phyloP scores from a whole-genome alignment of 2,888 invertebrate species.

The Hyposoter dolosus region DNA sequence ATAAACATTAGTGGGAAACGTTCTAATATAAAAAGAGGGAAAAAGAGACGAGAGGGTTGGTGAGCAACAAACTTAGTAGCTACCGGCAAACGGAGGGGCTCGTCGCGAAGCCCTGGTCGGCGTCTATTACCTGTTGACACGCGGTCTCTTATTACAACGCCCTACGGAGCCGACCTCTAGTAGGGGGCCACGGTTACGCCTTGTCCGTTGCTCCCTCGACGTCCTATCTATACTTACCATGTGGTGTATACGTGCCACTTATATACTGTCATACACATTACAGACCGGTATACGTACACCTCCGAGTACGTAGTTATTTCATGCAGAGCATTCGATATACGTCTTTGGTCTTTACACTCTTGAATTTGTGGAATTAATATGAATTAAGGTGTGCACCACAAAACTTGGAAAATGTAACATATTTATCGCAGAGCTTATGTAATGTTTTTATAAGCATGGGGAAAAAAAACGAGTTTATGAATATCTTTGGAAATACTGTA shows the following conservation, averaged over 20 bases:
- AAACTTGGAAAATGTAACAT: constrained; percentile 21
- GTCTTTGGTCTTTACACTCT: constrained; percentile 30
- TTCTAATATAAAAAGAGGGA: constrained; percentile 53
- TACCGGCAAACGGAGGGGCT: constrained; percentile 34
- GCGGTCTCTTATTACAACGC: constrained; percentile 75
- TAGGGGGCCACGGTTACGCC: constrained; percentile 61
- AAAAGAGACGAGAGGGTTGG: constrained; percentile 52
- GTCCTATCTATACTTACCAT: constrained; percentile 35
- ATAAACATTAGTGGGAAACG: constrained; percentile 60
- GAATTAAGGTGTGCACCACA: constrained; percentile 12
- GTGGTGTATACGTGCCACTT: constrained; percentile 12
- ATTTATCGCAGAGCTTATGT: constrained; percentile 21
- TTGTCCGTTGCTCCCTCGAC: constrained; percentile 50
- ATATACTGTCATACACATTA: constrained; percentile 38
- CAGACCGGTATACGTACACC: neutral
- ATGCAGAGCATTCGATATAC: constrained; percentile 10
- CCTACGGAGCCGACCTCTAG: constrained; percentile 59
- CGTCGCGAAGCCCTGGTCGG: constrained; percentile 56
- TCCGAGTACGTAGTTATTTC: constrained; percentile 6
- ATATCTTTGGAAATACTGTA: neutral
- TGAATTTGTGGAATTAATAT: constrained; percentile 14
- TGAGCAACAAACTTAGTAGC: constrained; percentile 50
- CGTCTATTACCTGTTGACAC: constrained; percentile 78
- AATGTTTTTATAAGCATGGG: neutral
- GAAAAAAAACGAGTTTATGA: constrained; percentile 3